Conservation (phyloP, 1,140 invertebrate species). For the Thrips palmi region DNA sequence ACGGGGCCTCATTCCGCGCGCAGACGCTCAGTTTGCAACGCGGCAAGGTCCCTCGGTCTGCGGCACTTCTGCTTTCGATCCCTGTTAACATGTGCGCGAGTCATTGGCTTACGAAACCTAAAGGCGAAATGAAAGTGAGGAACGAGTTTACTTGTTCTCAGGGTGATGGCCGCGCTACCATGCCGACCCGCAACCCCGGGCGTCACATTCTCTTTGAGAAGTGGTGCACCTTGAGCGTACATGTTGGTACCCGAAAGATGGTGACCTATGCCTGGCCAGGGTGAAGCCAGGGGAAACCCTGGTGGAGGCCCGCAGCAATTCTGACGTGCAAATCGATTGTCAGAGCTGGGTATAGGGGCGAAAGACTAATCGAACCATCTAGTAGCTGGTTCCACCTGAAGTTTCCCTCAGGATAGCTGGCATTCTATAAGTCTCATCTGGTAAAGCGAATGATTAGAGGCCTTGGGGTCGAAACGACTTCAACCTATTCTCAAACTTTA, state of each 20-base stretch:
- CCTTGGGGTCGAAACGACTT: conserved; percentile 55
- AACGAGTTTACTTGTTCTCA: conserved; percentile 17
- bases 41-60: conserved; percentile 21
- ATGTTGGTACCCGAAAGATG: conserved; percentile 74
- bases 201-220: conserved; percentile 20
- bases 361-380: conserved; percentile 88
- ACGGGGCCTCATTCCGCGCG: conserved; percentile 3
- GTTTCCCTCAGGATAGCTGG: conserved; percentile 77
- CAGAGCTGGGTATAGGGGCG: conserved; percentile 76
- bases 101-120: conserved; percentile 45
- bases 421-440: conserved; percentile 44
- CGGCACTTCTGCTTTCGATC: conserved; percentile 37
- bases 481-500: conserved; percentile 82
- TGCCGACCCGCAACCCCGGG: conserved; percentile 24
- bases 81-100: conserved; percentile 60
- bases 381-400: conserved; percentile 81
- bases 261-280: conserved; percentile 78
- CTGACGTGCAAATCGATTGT: conserved; percentile 87
- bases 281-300: conserved; percentile 75
- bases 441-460: conserved; percentile 80
- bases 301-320: conserved; percentile 72
- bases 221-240: conserved; percentile 48
- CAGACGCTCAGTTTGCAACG: conserved; percentile 1
- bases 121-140: conserved; percentile 47
- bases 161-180: conserved; percentile 5